phyloP scores from a whole-genome alignment of 2,797 vertebrate species.

The Nyctalus aviator region DNA sequence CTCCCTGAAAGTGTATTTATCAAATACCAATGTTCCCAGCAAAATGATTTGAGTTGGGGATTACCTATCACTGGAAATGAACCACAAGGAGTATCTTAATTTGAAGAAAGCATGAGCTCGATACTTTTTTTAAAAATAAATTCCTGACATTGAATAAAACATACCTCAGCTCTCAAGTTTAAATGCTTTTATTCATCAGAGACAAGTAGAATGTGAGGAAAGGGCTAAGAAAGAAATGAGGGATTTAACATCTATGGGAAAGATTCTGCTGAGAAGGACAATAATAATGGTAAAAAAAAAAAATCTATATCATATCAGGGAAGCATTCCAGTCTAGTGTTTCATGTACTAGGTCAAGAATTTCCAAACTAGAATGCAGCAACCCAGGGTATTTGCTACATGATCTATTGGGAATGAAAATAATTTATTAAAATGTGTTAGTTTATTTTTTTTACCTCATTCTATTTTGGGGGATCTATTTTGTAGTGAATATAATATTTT shows the following conservation, averaged over 20 bases:
- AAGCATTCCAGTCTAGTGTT: background rate
- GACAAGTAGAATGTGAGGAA: constrained; percentile 61
- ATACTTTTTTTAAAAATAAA: constrained; percentile 81
- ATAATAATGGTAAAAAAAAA: constrained; percentile 13
- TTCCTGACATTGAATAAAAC: constrained; percentile 77
- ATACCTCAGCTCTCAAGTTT: constrained; percentile 71
- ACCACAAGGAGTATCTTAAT: constrained; percentile 86
- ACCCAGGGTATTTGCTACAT: background rate
- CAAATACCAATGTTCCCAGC: constrained; percentile 87
- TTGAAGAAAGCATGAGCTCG: constrained; percentile 82
- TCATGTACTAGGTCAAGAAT: background rate
- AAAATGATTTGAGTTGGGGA: constrained; percentile 85
- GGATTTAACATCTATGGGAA: constrained; percentile 67
- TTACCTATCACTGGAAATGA: constrained; percentile 88
- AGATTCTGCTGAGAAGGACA: background rate
- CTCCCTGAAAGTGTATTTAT: constrained; percentile 87
- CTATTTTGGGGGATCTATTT: background rate
- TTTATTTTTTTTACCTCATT: background rate
- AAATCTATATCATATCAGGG: background rate
- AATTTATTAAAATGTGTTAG: background rate
- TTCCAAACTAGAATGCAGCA: background rate
- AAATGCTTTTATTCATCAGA: constrained; percentile 75
- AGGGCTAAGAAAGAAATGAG: constrained; percentile 68
- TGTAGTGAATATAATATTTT: background rate
- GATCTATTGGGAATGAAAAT: background rate